Evolutionary conservation across 2,888 invertebrate genomes (phyloP).

Genomic region (Saturnia pavonia): DNA sequence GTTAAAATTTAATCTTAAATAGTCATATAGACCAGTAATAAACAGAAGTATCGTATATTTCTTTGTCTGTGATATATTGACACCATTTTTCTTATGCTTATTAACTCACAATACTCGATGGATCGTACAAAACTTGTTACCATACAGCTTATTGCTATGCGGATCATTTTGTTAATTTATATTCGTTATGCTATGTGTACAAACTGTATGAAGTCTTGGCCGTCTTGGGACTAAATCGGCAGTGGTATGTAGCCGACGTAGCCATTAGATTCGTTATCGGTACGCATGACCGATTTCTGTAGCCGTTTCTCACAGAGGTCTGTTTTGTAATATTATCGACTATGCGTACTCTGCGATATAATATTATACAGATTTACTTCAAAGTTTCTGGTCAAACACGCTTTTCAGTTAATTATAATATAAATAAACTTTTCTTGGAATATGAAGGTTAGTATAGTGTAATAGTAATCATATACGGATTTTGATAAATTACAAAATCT

Average conservation of each 20-base stretch:
- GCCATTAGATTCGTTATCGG: constrained; percentile 52
- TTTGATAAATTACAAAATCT: no score
- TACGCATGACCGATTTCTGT: constrained; percentile 46
- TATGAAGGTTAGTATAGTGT: no score
- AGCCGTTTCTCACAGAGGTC: constrained; percentile 41
- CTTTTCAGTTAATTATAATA: no score
- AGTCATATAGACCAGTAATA: neutral
- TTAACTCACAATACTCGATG: neutral
- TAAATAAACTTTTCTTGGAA: no score
- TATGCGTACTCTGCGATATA: neutral
- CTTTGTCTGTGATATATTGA: neutral
- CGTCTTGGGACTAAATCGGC: constrained; percentile 50
- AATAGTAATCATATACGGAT: no score
- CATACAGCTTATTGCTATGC: neutral
- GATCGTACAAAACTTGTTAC: constrained; percentile 3
- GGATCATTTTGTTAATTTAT: neutral
- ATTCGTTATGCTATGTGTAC: constrained; percentile 30
- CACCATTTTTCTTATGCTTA: neutral
- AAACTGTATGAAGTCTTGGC: constrained; percentile 47
- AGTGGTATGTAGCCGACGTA: constrained; percentile 33
- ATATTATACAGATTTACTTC: no score
- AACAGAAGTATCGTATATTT: neutral
- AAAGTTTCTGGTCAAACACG: no score
- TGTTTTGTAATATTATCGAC: constrained; percentile 40
- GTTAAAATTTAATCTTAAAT: neutral